phyloP scores from a whole-genome alignment of 2,888 invertebrate genomes.

The Meandrusa payeni region DNA sequence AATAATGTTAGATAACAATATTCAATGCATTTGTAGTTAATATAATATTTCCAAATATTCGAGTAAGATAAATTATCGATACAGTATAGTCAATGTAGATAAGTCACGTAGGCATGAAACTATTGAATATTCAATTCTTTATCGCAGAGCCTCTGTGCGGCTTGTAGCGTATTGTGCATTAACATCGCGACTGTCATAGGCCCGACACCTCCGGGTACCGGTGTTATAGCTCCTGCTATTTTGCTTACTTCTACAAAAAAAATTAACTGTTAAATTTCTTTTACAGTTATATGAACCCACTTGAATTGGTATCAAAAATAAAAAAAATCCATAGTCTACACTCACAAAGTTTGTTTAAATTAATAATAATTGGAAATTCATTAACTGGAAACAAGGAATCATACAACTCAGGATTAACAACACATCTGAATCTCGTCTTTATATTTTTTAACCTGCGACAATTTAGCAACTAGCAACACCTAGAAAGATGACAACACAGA shows the following conservation, averaged over 20 bases:
- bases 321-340: too few species aligned
- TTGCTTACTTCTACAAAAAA: constrained; percentile 84
- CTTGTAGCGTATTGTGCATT: constrained; percentile 92
- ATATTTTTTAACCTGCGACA: too few species aligned
- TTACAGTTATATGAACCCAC: too few species aligned
- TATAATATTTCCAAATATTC: constrained; percentile 12
- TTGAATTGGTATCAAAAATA: too few species aligned
- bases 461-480: too few species aligned
- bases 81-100: constrained; percentile 10
- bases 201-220: constrained; percentile 95
- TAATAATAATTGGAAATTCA: too few species aligned
- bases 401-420: too few species aligned
- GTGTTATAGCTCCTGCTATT: constrained; percentile 92
- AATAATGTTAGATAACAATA: too few species aligned
- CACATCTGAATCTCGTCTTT: too few species aligned
- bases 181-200: constrained; percentile 97
- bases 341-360: too few species aligned
- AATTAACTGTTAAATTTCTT: constrained; percentile 19
- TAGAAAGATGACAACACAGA: too few species aligned
- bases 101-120: constrained; percentile 7
- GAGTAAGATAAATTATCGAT: constrained; percentile 5
- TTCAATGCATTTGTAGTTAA: neutral
- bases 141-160: constrained; percentile 78
- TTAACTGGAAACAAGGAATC: too few species aligned
- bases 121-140: constrained; percentile 7